These are phyloP conservation scores for Allygus modestus DNA, from an alignment of 2,888 invertebrate species.

Conservation along the genomic window DNA sequence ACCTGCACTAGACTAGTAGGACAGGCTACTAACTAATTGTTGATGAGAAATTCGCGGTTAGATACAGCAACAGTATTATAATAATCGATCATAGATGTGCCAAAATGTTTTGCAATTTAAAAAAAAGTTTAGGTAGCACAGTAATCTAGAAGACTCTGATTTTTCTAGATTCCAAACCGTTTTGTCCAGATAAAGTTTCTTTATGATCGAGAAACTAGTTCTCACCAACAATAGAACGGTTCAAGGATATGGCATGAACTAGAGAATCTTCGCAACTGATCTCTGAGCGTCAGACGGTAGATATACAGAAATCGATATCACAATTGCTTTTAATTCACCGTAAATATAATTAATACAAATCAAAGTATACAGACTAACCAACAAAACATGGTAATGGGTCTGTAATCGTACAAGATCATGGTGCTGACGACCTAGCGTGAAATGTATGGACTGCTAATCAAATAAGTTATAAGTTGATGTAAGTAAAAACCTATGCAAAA, in stretches of 20 bases:
- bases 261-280: not conserved
- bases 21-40: constrained; percentile 9
- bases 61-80: too few species aligned
- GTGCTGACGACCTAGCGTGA: not conserved
- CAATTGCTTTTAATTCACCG: constrained; percentile 50
- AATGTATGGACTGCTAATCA: too few species aligned
- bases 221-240: constrained; percentile 6
- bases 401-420: constrained; percentile 16
- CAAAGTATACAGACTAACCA: constrained; percentile 52
- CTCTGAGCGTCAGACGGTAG: constrained; percentile 27
- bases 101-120: too few species aligned
- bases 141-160: too few species aligned
- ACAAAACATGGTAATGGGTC: constrained; percentile 48
- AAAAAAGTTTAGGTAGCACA: too few species aligned
- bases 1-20: not conserved
- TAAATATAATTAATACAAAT: constrained; percentile 44
- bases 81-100: too few species aligned
- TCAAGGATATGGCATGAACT: not conserved
- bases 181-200: too few species aligned
- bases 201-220: too few species aligned
- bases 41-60: constrained; percentile 20
- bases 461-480: too few species aligned
- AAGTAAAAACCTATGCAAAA: too few species aligned
- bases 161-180: too few species aligned
- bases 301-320: constrained; percentile 49